Percentiles rank a stretch among this genome's conserved stretches.
Evolutionary conservation across 2,888 invertebrate genomes (phyloP).

Genomic region (Rhogogaster chlorosoma): DNA sequence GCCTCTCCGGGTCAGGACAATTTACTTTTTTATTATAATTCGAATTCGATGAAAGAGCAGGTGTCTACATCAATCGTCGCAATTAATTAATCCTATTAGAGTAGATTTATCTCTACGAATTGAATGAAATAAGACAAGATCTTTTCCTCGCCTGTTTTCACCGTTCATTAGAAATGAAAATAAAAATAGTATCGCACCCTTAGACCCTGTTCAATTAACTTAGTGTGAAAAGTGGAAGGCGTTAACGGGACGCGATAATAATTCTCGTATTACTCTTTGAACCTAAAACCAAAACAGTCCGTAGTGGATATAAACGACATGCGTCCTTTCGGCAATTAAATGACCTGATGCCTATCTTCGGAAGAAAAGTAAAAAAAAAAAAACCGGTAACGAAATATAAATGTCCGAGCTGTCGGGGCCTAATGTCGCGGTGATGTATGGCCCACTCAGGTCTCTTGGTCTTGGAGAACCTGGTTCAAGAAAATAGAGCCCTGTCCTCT

Average conservation of each 20-base stretch:
- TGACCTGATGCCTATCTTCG: conserved; percentile 37
- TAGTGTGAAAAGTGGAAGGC: neutral
- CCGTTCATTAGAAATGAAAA: neutral
- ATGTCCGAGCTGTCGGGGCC: conserved; percentile 45
- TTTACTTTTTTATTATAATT: neutral
- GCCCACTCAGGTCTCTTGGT: conserved; percentile 26
- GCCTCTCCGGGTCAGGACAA: neutral
- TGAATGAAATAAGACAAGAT: neutral
- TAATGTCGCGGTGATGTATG: conserved; percentile 49
- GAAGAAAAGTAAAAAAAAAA: neutral
- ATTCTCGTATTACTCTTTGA: conserved; percentile 28
- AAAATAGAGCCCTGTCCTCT: conserved; percentile 36
- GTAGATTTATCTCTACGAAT: neutral
- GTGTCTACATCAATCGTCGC: neutral
- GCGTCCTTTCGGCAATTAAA: conserved; percentile 40
- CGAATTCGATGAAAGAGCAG: neutral
- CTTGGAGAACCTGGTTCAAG: conserved; percentile 31
- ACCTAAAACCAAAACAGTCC: neutral
- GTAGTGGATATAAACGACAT: conserved; percentile 7
- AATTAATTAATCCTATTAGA: neutral
- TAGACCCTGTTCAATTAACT: neutral
- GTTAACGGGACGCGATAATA: conserved; percentile 31
- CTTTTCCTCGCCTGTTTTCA: neutral
- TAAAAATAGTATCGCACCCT: neutral
- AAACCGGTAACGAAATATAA: conserved; percentile 37